A percentile compares a stretch with the other conserved stretches of the same genome.
Evolutionary conservation across 2,113 vertebrate genomes (phyloP).

Genomic region (Spilogale gracilis): DNA sequence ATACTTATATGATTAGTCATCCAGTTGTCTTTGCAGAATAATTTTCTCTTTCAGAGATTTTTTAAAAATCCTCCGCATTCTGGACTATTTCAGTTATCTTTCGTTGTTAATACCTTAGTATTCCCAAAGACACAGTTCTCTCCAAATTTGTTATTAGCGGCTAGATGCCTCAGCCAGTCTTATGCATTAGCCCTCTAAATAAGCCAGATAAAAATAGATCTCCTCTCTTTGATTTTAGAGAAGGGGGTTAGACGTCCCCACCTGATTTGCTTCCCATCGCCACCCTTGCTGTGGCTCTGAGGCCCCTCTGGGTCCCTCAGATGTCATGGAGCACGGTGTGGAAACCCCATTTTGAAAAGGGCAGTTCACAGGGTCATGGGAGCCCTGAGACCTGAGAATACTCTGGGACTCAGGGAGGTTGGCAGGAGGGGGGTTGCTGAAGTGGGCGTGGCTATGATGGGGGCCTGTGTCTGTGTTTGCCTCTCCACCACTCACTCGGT

Average conservation of each 20-base stretch:
- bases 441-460: background rate
- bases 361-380: background rate
- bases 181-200: background rate
- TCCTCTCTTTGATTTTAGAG: background rate
- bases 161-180: background rate
- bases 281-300: background rate
- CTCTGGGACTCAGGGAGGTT: background rate
- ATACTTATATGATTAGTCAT: background rate
- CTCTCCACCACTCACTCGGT: background rate
- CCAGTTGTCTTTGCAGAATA: conserved; percentile 25
- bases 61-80: background rate
- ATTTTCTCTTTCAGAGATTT: background rate
- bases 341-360: background rate
- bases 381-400: background rate
- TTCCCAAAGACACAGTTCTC: conserved; percentile 50
- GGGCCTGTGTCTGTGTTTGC: background rate
- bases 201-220: conserved; percentile 45
- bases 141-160: background rate
- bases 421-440: too few species aligned
- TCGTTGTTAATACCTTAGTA: background rate
- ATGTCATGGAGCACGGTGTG: background rate
- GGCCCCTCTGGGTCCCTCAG: background rate
- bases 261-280: background rate
- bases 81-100: background rate
- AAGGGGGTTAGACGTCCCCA: background rate